A percentile compares a stretch with the other conserved stretches of the same genome.
Conservation (phyloP, 2,888 invertebrate species). For the Callosobruchus maculatus region DNA sequence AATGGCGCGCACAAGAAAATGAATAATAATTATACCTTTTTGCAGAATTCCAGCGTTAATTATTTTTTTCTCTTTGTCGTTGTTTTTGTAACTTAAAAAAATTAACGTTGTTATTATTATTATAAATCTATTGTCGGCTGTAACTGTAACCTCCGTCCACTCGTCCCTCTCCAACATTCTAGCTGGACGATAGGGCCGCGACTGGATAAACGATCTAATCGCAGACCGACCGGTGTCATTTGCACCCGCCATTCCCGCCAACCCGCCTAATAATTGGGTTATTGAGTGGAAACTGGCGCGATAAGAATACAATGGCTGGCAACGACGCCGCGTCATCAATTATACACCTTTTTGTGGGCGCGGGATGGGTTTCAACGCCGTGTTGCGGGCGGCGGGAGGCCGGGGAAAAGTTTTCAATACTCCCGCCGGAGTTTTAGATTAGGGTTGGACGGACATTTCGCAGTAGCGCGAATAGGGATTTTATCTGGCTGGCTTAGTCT, state of each 20-base stretch:
- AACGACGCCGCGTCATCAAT: conserved; percentile 28
- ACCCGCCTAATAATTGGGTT: conserved; percentile 45
- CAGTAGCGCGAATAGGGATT: neutral
- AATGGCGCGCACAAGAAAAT: too few species aligned
- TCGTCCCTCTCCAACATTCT: too few species aligned
- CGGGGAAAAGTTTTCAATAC: neutral
- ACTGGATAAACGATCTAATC: conserved; percentile 21
- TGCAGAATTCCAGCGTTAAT: too few species aligned
- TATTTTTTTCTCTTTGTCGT: too few species aligned
- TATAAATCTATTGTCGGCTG: too few species aligned
- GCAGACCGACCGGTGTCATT: conserved; percentile 28
- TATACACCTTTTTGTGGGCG: conserved; percentile 27
- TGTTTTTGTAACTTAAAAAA: too few species aligned
- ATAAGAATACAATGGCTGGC: conserved; percentile 38
- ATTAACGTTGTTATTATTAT: too few species aligned
- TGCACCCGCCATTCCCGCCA: conserved; percentile 36
- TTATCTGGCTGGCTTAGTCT: too few species aligned
- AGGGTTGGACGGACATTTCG: neutral
- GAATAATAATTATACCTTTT: too few species aligned
- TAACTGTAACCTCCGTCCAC: too few species aligned
- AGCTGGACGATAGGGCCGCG: too few species aligned
- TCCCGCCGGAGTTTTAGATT: neutral
- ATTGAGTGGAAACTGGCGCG: conserved; percentile 47
- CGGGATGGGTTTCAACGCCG: neutral
- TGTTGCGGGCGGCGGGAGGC: neutral